A percentile compares a stretch with the other conserved stretches of the same genome.
These are phyloP conservation scores for Montipora cactus DNA, from an alignment of 64 coral and sea anemone species.

Conservation along the genomic window DNA sequence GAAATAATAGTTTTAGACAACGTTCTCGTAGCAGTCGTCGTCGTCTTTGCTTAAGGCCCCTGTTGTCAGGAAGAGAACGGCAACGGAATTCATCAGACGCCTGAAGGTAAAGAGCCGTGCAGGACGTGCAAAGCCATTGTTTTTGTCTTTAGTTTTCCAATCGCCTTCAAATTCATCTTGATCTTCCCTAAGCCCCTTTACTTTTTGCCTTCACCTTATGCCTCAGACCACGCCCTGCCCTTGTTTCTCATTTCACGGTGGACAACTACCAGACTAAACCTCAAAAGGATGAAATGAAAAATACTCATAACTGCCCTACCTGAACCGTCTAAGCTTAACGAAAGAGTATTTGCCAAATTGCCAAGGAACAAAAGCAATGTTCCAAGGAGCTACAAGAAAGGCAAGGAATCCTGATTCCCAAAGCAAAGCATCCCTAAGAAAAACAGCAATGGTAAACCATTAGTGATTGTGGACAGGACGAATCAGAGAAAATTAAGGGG, in stretches of 20 bases:
- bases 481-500: not conserved
- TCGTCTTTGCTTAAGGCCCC: too few relatives aligned
- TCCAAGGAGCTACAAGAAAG: slow-evolving; percentile 90
- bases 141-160: not conserved
- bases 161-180: too few relatives aligned
- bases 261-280: not conserved
- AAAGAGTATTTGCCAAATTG: slow-evolving; percentile 39
- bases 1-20: too few relatives aligned
- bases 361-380: slow-evolving; percentile 73
- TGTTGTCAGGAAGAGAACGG: too few relatives aligned
- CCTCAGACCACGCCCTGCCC: too few relatives aligned
- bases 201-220: too few relatives aligned
- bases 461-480: not conserved
- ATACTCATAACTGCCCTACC: slow-evolving; percentile 9
- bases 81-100: too few relatives aligned
- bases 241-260: too few relatives aligned
- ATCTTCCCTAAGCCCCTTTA: too few relatives aligned
- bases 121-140: not conserved
- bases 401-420: slow-evolving; percentile 91
- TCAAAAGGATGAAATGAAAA: not conserved
- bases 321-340: slow-evolving; percentile 58
- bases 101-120: too few relatives aligned
- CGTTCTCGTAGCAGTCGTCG: too few relatives aligned
- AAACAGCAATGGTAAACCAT: not conserved
- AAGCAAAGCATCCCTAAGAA: slow-evolving; percentile 87